phyloP scores from a whole-genome alignment of 1,140 invertebrate genomes.

The Formica selysi region DNA sequence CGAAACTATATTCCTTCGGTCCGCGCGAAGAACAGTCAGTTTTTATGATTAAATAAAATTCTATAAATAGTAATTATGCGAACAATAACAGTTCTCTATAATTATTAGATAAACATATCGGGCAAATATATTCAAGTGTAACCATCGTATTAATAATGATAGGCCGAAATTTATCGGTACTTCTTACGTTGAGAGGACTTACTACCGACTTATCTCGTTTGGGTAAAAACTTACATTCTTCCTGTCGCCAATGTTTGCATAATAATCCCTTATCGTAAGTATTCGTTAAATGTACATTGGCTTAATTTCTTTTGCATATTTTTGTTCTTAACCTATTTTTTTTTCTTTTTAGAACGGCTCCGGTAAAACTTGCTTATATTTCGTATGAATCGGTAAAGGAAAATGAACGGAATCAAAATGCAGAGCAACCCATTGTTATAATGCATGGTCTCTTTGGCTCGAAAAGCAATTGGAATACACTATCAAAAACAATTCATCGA shows the following conservation, averaged over 20 bases:
- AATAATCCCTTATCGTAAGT: constrained; percentile 18
- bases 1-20: too few species aligned
- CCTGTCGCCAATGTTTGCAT: constrained; percentile 31
- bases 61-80: too few species aligned
- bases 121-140: background rate
- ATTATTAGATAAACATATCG: background rate
- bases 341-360: constrained; percentile 60
- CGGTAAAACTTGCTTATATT: constrained; percentile 88
- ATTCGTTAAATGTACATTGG: background rate
- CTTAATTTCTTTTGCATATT: background rate
- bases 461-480: constrained; percentile 94
- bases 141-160: constrained; percentile 22
- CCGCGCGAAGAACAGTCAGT: too few species aligned
- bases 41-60: too few species aligned
- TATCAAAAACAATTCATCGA: constrained; percentile 91
- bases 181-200: background rate
- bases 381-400: constrained; percentile 86
- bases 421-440: constrained; percentile 90
- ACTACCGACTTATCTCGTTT: background rate
- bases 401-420: constrained; percentile 48
- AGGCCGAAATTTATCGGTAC: background rate
- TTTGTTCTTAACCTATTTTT: background rate
- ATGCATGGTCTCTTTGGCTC: constrained; percentile 95
- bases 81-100: background rate
- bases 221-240: constrained; percentile 17